Base-by-base conservation (phyloP, 2,113 vertebrate genomes). In the Gopherus flavomarginatus region DNA sequence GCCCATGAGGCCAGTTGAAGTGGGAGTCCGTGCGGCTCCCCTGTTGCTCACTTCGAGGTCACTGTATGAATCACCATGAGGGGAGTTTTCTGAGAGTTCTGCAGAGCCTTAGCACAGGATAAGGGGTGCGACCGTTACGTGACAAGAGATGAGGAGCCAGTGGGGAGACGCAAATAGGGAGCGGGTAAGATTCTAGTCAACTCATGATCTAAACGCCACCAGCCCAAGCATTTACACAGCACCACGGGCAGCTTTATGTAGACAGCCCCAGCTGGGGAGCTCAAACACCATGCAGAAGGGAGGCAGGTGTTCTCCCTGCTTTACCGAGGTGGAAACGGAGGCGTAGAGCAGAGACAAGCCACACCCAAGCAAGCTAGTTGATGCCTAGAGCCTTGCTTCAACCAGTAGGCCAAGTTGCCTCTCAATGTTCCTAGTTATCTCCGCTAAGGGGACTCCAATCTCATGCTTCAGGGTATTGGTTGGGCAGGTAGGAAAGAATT, bases 51-150 rank as follows among this genome's bases (percentile, higher is more conserved):
- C 17, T 38, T 17, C 19, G 2, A 69, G 35, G 35, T 69, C 62
- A 19, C 35, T 5, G 35, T 8, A 8, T 21, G 65, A 31, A 16
- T 19, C 35, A 35, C 13, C 3, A 0, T 1, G 9, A 8, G n/a
- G 31, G 35, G 35, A 38, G 16, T 4, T n/a, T 72, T n/a, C 35
- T 1, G n/a, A 72, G 65, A 72, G n/a, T 19, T 72, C 65, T 22
- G 65, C 19, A 11, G 65, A 38, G 19, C 65, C 65, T n/a, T 5
- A 72, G 35, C 17, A 38, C 2, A 8, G 65, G 65, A 38, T 22
- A 38, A 72, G n/a, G 35, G 19, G 7, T 21, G 31, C 10, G 65
- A n/a, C 38, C 2, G 16, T 21, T 35, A 35, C 6, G 7, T 65
- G 62, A 31, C 29, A 31, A 35, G 31, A 65, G 31, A 2, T 17